Base-by-base conservation (phyloP, 2,888 invertebrate species). In the Phyllotreta cruciferae region DNA sequence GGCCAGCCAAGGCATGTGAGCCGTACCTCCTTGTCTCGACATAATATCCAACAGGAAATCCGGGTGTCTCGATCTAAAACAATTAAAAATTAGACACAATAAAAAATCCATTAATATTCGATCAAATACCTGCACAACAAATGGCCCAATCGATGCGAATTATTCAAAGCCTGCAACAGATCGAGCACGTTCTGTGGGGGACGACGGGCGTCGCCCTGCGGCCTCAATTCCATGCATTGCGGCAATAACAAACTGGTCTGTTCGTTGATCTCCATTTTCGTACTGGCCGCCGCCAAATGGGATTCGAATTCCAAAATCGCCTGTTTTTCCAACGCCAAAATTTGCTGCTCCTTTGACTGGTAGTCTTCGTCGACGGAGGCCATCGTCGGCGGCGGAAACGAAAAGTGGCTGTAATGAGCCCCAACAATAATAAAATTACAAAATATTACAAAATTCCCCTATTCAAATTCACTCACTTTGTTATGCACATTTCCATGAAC, bases 1-100 rank as follows among this genome's bases (percentile, higher is more conserved):
- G 6, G 96, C 95, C 66, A 98, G 83, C 98, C 98, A 98, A 3
- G 97, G 96, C 95, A 97, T 96, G 42, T 96, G 94, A 70, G 95
- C 92, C 0, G 93, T 90, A 53, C 95, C 90, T 69, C 93, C 93
- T 68, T 79, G 79, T 38, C 95, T 82, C 74, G 96, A 93, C 79
- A 98, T 96, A 65, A 98, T 92, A 76, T 96, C 94, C 68, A 97
- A 82, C 36, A 98, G 85, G 75, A 98, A 90, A 78, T 98, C 97
- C 0, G 97, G 97, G 78, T 92, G 90, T 7, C 98, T 86, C 61
- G 91, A 92, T 2, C 91, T 52, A 52, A 44, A 44, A 44, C 3
- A 44, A 44, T 13, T 1, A 3, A 4, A 44, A 44, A 44, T 13
- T 44, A 13, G 2, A 39, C 41, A n/a, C 38, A n/a, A 39, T 39